These are phyloP conservation scores for Cloeon dipterum DNA, from an alignment of 2,888 invertebrate genomes.

Conservation along the genomic window DNA sequence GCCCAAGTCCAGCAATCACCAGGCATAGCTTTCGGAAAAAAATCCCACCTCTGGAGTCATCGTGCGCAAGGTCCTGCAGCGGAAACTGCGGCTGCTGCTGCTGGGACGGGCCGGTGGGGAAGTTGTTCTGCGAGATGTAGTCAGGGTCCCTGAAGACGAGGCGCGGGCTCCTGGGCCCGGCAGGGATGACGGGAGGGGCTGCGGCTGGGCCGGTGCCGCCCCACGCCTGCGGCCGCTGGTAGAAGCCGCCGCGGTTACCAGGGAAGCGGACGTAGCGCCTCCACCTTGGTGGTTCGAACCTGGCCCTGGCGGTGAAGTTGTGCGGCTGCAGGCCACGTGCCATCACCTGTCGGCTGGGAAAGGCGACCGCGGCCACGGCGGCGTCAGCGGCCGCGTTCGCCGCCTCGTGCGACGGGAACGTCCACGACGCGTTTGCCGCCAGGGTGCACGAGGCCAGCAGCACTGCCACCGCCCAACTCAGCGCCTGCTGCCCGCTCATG, in stretches of 20 bases:
- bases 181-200: not conserved
- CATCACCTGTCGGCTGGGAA: too few species aligned
- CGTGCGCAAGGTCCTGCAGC: conserved; percentile 7
- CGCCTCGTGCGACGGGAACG: too few species aligned
- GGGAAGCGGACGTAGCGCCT: conserved; percentile 5
- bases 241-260: not conserved
- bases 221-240: conserved; percentile 1
- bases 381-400: too few species aligned
- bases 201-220: not conserved
- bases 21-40: too few species aligned
- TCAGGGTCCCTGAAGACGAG: conserved; percentile 9
- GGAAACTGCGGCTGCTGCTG: conserved; percentile 2
- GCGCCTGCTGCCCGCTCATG: too few species aligned
- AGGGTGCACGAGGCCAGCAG: too few species aligned
- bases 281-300: not conserved
- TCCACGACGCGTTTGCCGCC: too few species aligned
- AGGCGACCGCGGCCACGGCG: too few species aligned
- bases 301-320: too few species aligned
- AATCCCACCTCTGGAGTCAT: conserved; percentile 8
- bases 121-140: conserved; percentile 6
- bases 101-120: conserved; percentile 2
- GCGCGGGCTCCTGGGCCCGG: conserved; percentile 7
- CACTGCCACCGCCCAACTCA: too few species aligned
- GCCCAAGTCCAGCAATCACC: too few species aligned
- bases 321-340: too few species aligned